These are phyloP conservation scores for Spialia ferax DNA, from an alignment of 2,888 invertebrate species.

Conservation along the genomic window DNA sequence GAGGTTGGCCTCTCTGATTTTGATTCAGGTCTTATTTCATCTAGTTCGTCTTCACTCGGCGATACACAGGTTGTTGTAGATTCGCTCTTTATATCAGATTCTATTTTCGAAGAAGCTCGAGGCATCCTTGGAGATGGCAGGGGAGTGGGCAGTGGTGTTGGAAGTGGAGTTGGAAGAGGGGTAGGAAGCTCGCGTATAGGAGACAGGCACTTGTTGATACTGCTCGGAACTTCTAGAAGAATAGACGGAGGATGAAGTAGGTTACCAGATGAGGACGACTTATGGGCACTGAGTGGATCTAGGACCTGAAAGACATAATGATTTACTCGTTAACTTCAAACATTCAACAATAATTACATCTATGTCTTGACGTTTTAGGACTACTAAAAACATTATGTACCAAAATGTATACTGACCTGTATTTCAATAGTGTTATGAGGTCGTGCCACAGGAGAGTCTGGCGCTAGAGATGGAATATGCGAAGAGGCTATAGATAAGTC, in stretches of 20 bases:
- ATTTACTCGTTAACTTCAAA: background rate
- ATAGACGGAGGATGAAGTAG: constrained; percentile 91
- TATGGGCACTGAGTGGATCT: constrained; percentile 90
- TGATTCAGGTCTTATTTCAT: constrained; percentile 70
- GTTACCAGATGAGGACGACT: constrained; percentile 85
- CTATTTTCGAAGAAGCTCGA: constrained; percentile 63
- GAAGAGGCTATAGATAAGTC: constrained; percentile 91
- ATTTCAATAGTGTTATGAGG: constrained; percentile 81
- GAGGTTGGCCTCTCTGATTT: constrained; percentile 67
- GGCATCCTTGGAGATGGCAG: constrained; percentile 82
- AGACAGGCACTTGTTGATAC: constrained; percentile 92
- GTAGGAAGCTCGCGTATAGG: constrained; percentile 93
- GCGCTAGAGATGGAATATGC: constrained; percentile 84
- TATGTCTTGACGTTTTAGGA: background rate
- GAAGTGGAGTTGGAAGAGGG: constrained; percentile 88
- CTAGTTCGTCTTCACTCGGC: constrained; percentile 78
- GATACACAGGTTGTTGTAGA: constrained; percentile 64
- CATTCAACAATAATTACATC: background rate
- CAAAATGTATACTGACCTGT: constrained; percentile 60
- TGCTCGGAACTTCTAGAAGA: constrained; percentile 91
- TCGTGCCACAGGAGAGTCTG: constrained; percentile 87
- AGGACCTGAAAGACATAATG: constrained; percentile 77
- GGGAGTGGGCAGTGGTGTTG: constrained; percentile 90
- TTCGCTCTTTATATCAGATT: constrained; percentile 64
- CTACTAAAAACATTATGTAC: background rate